These are phyloP conservation scores for Bombyx mori DNA, from an alignment of 1,140 invertebrate species.

Conservation along the genomic window ASM3026992v2 NC_085117.1:12192001-12192500, in stretches of 20 bases:
- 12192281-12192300: slow-evolving; percentile 95
- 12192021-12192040: slow-evolving; percentile 94
- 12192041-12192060: slow-evolving; percentile 98
- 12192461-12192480: slow-evolving; percentile 74
- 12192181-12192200: slow-evolving; percentile 89
- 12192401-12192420: slow-evolving; percentile 95
- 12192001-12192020: slow-evolving; percentile 98
- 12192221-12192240: slow-evolving; percentile 93
- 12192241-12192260: slow-evolving; percentile 94
- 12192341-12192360: slow-evolving; percentile 99
- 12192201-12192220: slow-evolving; percentile 96
- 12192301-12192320: slow-evolving; percentile 95
- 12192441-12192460: slow-evolving; percentile 89
- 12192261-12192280: slow-evolving; percentile 97
- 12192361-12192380: slow-evolving; percentile 96
- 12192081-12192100: slow-evolving; percentile 95
- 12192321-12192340: slow-evolving; percentile 98
- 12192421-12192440: slow-evolving; percentile 90
- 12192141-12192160: slow-evolving; percentile 94
- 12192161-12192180: slow-evolving; percentile 92
- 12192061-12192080: slow-evolving; percentile 96
- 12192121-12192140: slow-evolving; percentile 97
- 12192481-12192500: slow-evolving; percentile 69
- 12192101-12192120: slow-evolving; percentile 94
- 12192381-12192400: slow-evolving; percentile 93